These are phyloP conservation scores for Menura novaehollandiae DNA, from an alignment of 2,113 vertebrate genomes.

Conservation along the genomic window DNA sequence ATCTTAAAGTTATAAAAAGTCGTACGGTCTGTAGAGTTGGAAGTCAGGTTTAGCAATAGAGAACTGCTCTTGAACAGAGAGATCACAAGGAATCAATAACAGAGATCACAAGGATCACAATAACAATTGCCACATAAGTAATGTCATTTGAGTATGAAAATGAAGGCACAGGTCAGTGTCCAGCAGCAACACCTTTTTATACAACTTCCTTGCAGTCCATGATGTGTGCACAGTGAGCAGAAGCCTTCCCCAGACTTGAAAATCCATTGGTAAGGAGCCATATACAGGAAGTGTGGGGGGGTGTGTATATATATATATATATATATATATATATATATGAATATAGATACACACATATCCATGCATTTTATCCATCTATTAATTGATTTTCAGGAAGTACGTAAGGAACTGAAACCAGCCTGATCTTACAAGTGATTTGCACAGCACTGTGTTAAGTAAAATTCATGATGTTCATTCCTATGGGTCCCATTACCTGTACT, in stretches of 20 bases:
- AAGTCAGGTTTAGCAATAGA: not conserved
- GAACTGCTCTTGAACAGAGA: not conserved
- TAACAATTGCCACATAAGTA: not conserved
- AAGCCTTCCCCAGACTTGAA: not conserved
- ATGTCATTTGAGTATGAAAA: not conserved
- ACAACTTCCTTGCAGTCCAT: not conserved
- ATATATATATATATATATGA: not conserved
- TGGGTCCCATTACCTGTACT: conserved; percentile 82
- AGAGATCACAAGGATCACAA: too few relatives aligned
- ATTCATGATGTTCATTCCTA: not conserved
- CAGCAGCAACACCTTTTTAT: not conserved
- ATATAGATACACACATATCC: not conserved
- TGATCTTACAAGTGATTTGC: not conserved
- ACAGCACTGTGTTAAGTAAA: not conserved
- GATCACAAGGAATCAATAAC: not conserved
- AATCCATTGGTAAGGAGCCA: too few relatives aligned
- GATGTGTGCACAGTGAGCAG: not conserved
- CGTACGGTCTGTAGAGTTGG: accelerated
- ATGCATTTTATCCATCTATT: not conserved
- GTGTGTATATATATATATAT: not conserved
- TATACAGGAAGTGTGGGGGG: not conserved
- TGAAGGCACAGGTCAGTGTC: not conserved
- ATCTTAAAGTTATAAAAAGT: not conserved
- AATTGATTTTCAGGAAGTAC: not conserved
- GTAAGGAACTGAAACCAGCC: not conserved